A percentile compares a stretch with the other conserved stretches of the same genome.
phyloP scores from a whole-genome alignment of 1,140 invertebrate genomes.

The Drosophila nigrodunni region DNA sequence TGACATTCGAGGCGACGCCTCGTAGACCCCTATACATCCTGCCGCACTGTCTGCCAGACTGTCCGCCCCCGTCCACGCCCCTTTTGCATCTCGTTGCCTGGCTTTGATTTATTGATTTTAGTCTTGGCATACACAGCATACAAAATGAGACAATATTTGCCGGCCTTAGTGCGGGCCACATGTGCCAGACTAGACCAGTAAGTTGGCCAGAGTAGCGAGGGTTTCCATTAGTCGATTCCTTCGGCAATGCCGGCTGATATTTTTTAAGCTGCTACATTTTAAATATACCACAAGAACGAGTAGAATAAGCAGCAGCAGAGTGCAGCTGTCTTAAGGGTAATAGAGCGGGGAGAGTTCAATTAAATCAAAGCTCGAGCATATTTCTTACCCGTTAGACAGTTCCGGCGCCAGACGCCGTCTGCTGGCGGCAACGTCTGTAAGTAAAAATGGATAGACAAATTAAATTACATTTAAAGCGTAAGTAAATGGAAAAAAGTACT shows the following conservation, averaged over 20 bases:
- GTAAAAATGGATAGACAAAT: conserved; percentile 76
- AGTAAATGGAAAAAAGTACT: conserved; percentile 38
- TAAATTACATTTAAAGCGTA: conserved; percentile 81
- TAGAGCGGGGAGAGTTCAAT: conserved; percentile 67
- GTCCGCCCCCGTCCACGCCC: neutral
- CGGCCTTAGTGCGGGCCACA: conserved; percentile 49
- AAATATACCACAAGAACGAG: conserved; percentile 53
- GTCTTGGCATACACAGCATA: conserved; percentile 67
- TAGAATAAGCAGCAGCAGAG: conserved; percentile 26
- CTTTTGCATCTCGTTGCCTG: conserved; percentile 19
- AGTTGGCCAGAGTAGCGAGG: neutral
- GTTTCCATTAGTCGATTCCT: conserved; percentile 30
- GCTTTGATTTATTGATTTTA: conserved; percentile 82
- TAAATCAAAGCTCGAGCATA: conserved; percentile 78
- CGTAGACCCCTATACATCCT: conserved; percentile 41
- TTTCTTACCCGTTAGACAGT: conserved; percentile 82
- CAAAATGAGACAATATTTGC: conserved; percentile 80
- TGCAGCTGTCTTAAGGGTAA: conserved; percentile 53
- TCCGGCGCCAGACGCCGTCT: conserved; percentile 81
- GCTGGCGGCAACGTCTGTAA: conserved; percentile 74
- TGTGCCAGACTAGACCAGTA: conserved; percentile 32
- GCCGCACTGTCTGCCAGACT: conserved; percentile 4
- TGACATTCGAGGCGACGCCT: conserved; percentile 69
- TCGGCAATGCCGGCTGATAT: conserved; percentile 28
- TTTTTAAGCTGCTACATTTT: conserved; percentile 74